Evolutionary conservation across 2,888 invertebrate genomes (phyloP), one percentile per base, ranked within the genome.

Genomic region (Gandaritis pyraliata): DNA sequence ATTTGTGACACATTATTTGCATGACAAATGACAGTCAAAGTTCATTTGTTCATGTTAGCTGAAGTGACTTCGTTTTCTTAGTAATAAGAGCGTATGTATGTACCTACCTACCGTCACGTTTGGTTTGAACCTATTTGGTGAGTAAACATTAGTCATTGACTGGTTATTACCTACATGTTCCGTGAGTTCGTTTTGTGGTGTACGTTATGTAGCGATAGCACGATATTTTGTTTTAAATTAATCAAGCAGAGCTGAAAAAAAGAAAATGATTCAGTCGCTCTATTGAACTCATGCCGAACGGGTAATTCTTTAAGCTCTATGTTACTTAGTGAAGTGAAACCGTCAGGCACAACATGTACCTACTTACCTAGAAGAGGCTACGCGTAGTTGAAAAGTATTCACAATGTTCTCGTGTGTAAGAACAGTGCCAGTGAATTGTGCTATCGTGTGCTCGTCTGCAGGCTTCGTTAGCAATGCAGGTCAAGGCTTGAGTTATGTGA

Each of bases 401-500:
- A 51, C 57, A 63, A 65, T 65, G 73, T 67, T 65, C 55, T 72
- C 68, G 58, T 57, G 68, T 67, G 69, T 63, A 65, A 67, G 65
- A 73, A 71, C 64, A 58, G 71, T 77, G 71, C 72, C 64, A 75
- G 76, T 72, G 66, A 71, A 74, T 75, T 66, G 74, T 74, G 65
- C 77, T 79, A 78, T 79, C 73, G 72, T 72, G 72, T 76, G 70
- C 58, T 68, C 75, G 72, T 74, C 74, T 75, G 76, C 74, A 78
- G 77, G 82, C 83, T 81, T 84, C 82, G 83, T 82, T 83, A 79
- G 76, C 80, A 74, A 87, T 84, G 83, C 83, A 77, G 85, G 88
- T 82, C 87, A 87, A 86, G 85, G 87, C 80, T 82, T 78, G 73
- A 77, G 77, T 85, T 84, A 83, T 86, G 81, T 80, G 81, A 82